phyloP scores from a whole-genome alignment of 2,797 vertebrate species.

The Spinus pinus region DNA sequence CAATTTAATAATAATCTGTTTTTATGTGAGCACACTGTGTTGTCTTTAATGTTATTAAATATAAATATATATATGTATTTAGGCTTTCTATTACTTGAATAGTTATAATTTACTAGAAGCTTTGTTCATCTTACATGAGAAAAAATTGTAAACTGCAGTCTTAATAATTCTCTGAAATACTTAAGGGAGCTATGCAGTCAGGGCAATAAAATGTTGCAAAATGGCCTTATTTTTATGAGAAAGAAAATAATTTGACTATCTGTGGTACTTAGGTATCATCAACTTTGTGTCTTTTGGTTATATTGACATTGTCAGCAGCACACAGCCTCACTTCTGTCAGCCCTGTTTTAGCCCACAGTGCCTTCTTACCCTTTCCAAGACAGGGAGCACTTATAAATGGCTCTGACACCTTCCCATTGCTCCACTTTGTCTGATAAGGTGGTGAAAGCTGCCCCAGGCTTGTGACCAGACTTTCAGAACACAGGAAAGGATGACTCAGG shows the following conservation, averaged over 20 bases:
- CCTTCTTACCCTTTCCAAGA: background rate
- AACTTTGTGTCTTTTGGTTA: background rate
- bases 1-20: slow-evolving; percentile 16
- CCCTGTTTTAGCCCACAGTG: background rate
- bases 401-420: background rate
- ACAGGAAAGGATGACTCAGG: background rate
- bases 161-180: slow-evolving; percentile 44
- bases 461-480: background rate
- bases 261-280: background rate
- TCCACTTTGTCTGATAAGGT: background rate
- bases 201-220: slow-evolving; percentile 38
- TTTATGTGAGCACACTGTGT: background rate
- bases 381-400: background rate
- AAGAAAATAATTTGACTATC: background rate
- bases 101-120: slow-evolving; percentile 8
- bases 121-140: slow-evolving; percentile 37
- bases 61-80: background rate
- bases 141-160: slow-evolving; percentile 28
- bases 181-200: slow-evolving; percentile 18
- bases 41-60: slow-evolving; percentile 5
- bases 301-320: background rate
- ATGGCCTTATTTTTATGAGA: background rate
- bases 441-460: background rate
- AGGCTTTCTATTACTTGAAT: slow-evolving; percentile 39
- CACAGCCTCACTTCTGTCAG: background rate